Conservation (phyloP, 2,113 vertebrate genomes). For the Phalacrocorax carbo region DNA sequence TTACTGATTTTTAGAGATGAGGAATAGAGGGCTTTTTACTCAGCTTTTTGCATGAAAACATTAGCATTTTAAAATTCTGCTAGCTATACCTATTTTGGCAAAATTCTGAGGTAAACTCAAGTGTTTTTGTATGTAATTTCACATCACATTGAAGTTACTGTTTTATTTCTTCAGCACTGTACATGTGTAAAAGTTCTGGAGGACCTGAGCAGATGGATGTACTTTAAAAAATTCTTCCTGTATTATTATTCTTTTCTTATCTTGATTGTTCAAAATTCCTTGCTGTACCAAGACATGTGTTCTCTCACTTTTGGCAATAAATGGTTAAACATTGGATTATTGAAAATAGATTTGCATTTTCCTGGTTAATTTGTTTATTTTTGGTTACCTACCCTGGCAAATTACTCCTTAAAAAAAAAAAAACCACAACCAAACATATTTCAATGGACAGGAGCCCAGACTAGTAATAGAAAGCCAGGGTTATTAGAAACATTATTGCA, state of each 20-base stretch:
- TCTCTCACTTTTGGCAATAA: constrained; percentile 1
- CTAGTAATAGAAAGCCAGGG: neutral
- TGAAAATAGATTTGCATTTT: neutral
- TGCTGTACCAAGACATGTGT: neutral
- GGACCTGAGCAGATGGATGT: neutral
- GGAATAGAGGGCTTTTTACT: neutral
- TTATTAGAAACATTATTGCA: neutral
- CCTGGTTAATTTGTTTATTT: neutral
- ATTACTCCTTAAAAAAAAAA: neutral
- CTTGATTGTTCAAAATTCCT: neutral
- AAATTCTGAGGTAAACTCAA: neutral
- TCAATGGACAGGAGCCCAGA: neutral
- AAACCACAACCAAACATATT: neutral
- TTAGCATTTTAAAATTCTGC: neutral
- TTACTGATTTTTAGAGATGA: neutral
- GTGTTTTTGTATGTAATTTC: constrained; percentile 1
- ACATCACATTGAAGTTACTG: neutral
- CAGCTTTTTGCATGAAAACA: neutral
- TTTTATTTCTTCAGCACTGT: neutral
- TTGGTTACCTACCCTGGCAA: neutral
- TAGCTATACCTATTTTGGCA: neutral
- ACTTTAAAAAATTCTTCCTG: neutral
- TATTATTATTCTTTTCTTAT: neutral
- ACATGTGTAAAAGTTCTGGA: neutral
- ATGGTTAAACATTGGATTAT: neutral